Evolutionary conservation across 2,797 vertebrate species (phyloP), one percentile per base, ranked within the genome.

Genomic region (Stomatorhinus walkeri): DNA sequence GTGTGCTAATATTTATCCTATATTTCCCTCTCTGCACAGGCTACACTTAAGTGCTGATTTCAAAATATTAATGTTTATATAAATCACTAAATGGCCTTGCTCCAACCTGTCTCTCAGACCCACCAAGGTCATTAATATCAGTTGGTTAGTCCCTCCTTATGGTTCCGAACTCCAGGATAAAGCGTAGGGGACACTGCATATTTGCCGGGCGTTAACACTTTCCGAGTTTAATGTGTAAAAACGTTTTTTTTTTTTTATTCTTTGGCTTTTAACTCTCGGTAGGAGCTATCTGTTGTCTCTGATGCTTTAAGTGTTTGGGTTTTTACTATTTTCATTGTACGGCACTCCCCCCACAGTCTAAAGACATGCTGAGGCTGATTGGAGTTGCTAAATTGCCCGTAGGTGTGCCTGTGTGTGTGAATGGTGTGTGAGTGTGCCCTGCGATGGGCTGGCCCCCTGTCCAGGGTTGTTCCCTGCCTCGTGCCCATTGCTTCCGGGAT

Each of bases 121-220:
- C 19, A 22, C 0, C 19, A 59, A 59, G 54, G 54, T 22, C 54
- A 59, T 59, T 59, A 59, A 22, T n/a, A 59, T 59, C 6, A 2
- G 0, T 22, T 59, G 19, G 22, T 22, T 6, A 59, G 54, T 59
- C 54, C 6, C 19, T 59, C 6, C 54, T 59, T 59, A 59, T 59
- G 6, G n/a, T 59, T 59, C n/a, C 1, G 2, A 59, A 59, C 1
- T 59, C 5, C 54, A 56, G 19, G 54, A 56, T n/a, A 56, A 56
- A n/a, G 54, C 19, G 0, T n/a, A 56, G 19, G 54, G 54, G 0
- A 56, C 5, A 56, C n/a, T 22, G 54, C 54, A n/a, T 59, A 22
- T 2, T n/a, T 0, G 0, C 54, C 0, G n/a, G n/a, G 54, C n/a
- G 2, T 1, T 5, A n/a, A 56, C 54, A n/a, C 16, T 56, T n/a